Evolutionary conservation across 1,140 invertebrate genomes (phyloP).

Genomic region (Bombus huntii): DNA sequence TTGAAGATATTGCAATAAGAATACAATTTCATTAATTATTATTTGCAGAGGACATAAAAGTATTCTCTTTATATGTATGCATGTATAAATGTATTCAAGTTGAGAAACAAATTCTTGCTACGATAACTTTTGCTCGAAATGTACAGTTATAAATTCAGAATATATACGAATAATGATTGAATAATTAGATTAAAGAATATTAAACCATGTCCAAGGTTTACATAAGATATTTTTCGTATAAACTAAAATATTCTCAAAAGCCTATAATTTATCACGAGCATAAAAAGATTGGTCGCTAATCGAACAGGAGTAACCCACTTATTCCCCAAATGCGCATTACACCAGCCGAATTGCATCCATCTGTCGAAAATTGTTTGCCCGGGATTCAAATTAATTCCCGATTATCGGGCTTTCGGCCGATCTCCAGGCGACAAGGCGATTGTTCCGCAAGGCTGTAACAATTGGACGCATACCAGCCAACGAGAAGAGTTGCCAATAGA

Average conservation of each 20-base stretch:
- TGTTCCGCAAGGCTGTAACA: background rate
- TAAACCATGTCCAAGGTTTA: background rate
- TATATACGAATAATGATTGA: background rate
- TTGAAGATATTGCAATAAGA: too few species aligned
- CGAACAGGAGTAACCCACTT: background rate
- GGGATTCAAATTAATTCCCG: constrained; percentile 15
- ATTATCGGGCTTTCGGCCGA: constrained; percentile 1
- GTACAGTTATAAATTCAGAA: background rate
- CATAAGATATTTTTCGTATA: background rate
- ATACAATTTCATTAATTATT: background rate
- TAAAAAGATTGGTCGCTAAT: background rate
- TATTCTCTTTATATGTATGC: background rate
- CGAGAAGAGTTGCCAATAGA: constrained; percentile 35
- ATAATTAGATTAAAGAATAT: background rate
- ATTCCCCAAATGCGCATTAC: background rate
- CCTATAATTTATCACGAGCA: background rate
- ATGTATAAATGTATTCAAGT: too few species aligned
- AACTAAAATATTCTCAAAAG: background rate
- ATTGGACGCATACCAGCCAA: constrained; percentile 27
- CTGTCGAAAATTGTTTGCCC: background rate
- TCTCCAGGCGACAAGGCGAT: background rate
- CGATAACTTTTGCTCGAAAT: too few species aligned
- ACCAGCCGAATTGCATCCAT: background rate
- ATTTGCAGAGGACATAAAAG: background rate
- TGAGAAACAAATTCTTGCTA: too few species aligned